Base-by-base conservation (phyloP, 2,113 vertebrate species). In the Sisor rabdophorus region DNA sequence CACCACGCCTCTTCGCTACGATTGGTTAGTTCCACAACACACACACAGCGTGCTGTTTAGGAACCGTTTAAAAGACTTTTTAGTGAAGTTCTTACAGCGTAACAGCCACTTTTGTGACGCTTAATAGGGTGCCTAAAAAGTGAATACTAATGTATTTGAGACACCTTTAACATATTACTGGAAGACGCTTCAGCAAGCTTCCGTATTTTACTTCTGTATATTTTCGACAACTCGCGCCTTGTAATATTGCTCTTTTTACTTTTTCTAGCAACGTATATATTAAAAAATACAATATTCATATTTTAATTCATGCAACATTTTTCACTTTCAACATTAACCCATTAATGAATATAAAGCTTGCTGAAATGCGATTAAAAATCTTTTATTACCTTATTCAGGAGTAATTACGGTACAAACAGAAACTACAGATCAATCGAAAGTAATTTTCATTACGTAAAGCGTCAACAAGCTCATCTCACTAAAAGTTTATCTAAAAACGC, bases 1-100 rank as follows among this genome's bases (percentile, higher is more conserved):
- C 26, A 56, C 28, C 76, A 53, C 69, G 70, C 69, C 76, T 30
- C 53, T 32, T 28, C 26, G 10, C 10, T 15, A 10, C 20, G 32
- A 79, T 79, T 79, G 81, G 83, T 69, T 40, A n/a, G 54, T 28
- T 48, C 13, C 1, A 4, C 12, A 5, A 47, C 53, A 17, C 6
- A 7, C 28, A 10, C 32, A 7, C 32, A 0, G 8, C 8, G 13
- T 19, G 59, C 10, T 36, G 59, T 36, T 32, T 32, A 32, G 40
- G n/a, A 26, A 48, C 7, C 8, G 65, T n/a, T 30, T 60, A 1
- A 13, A 30, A 61, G 30, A 12, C 0, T 24, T 30, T 20, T 16
- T 52, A 69, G 65, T 52, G 24, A 22, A 20, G 47, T 69, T 20
- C 8, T 2, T 52, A 69, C 24, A 3, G 24, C 10, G 26, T 11